Base-by-base conservation (phyloP, 2,113 vertebrate genomes). In the Willisornis vidua region DNA sequence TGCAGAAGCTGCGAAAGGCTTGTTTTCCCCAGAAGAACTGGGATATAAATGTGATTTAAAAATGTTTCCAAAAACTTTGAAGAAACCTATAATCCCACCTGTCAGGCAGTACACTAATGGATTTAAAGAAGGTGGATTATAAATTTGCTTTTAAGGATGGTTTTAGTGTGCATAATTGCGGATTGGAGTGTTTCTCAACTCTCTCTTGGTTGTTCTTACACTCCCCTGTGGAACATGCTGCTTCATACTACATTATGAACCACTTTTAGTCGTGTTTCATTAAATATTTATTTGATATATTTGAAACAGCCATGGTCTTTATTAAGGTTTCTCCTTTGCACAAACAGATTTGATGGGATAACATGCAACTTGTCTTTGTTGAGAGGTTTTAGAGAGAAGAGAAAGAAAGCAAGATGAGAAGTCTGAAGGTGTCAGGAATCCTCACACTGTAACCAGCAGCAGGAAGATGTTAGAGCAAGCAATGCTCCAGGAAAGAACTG, bases 21-120 rank as follows among this genome's bases (percentile, higher is more conserved):
- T 97, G 96, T 97, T 97, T 97, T 96, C 96, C 97, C 87, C 95
- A 95, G 95, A 39, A 96, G 97, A 88, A 65, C 37, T 51, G 48
- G 73, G 79, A 94, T 95, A 91, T 62, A 94, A 97, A 97, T 78
- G 79, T 6, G 41, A 85, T 75, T 96, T 86, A 19, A 74, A 96
- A 94, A 87, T 91, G 89, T 94, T 96, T 86, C 93, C 91, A 85
- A 81, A 90, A 95, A 93, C 93, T 97, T 86, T 91, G 91, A 96
- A 94, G 85, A 87, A 58, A 94, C 77, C 76, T 91, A 62, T 95
- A 93, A 97, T 96, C 95, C 94, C 85, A 94, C 75, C 91, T 83
- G 93, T 93, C 96, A 96, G 71, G 85, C 75, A 58, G 52, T 1
- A 93, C 86, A 61, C 77, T 91, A 94, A 96, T 73, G 92, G 91